Percentiles rank a stretch among this genome's conserved stretches.
Evolutionary conservation across 1,140 invertebrate species (phyloP).

Genomic region (Aphelenchoides avenae): DNA sequence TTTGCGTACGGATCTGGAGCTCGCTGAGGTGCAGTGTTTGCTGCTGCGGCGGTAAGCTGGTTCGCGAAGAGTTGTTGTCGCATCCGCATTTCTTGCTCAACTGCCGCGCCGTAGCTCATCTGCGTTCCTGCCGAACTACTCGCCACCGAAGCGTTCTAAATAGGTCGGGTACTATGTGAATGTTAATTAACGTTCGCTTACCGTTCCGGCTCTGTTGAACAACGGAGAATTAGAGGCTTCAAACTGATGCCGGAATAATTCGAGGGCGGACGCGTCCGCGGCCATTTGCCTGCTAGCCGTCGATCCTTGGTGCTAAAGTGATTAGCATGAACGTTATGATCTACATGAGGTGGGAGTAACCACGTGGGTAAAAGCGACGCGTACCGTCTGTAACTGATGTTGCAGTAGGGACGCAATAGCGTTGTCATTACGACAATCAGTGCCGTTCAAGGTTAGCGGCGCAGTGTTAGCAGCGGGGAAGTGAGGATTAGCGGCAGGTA

Average conservation of each 20-base stretch:
- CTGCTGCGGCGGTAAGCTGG: slow-evolving; percentile 9
- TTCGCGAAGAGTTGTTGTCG: slow-evolving; percentile 14
- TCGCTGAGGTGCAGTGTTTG: background rate
- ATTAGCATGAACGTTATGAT: too few relatives aligned
- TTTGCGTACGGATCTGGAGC: background rate
- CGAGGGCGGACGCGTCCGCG: too few relatives aligned
- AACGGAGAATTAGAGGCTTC: background rate
- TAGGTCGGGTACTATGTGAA: slow-evolving; percentile 8
- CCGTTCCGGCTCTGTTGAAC: background rate
- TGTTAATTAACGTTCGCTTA: background rate
- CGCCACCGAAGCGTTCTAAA: too few relatives aligned
- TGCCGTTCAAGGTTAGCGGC: too few relatives aligned
- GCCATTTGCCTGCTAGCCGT: too few relatives aligned
- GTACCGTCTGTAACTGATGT: too few relatives aligned
- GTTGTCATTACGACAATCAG: background rate
- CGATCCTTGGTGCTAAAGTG: too few relatives aligned
- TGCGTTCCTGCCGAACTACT: too few relatives aligned
- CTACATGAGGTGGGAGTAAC: too few relatives aligned
- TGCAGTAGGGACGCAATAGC: background rate
- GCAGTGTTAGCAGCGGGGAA: too few relatives aligned
- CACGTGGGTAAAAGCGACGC: too few relatives aligned
- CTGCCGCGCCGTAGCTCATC: too few relatives aligned
- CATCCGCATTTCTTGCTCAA: slow-evolving; percentile 30
- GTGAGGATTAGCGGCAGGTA: background rate
- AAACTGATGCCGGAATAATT: background rate